A percentile compares a stretch with the other conserved stretches of the same genome.
These are phyloP conservation scores for Bombus difficillimus DNA, from an alignment of 1,140 invertebrate genomes.

Conservation along the genomic window DNA sequence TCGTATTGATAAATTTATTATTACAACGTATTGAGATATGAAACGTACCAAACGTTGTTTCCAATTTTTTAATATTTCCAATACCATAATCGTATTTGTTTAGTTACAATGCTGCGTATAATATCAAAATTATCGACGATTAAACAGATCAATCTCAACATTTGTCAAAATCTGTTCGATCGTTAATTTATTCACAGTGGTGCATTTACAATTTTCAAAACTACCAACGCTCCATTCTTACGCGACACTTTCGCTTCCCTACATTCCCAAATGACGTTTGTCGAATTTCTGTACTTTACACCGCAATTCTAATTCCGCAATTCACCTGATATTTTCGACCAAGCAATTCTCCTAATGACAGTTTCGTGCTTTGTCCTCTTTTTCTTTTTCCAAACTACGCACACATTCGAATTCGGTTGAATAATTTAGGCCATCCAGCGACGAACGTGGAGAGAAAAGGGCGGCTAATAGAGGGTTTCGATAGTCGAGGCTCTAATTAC, in stretches of 20 bases:
- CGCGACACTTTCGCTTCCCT: not conserved
- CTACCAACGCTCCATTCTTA: not conserved
- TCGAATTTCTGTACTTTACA: not conserved
- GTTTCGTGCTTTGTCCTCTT: not conserved
- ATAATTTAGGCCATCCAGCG: constrained; percentile 18
- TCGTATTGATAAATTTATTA: not conserved
- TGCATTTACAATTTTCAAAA: not conserved
- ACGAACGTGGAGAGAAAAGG: not conserved
- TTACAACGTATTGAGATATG: no score
- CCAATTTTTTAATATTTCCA: not conserved
- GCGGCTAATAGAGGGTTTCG: constrained; percentile 25
- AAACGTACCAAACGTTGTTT: not conserved
- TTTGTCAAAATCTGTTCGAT: not conserved
- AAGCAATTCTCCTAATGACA: not conserved
- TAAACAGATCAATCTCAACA: not conserved
- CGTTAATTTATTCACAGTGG: not conserved
- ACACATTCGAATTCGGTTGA: not conserved
- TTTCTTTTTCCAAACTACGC: not conserved
- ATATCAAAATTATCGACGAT: not conserved
- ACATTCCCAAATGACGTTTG: not conserved
- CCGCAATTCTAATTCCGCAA: not conserved
- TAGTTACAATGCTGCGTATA: not conserved
- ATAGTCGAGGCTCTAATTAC: constrained; percentile 42
- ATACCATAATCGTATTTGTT: not conserved
- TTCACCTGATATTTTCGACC: not conserved